Evolutionary conservation across 2,113 vertebrate species (phyloP).

Genomic region (Camelus bactrianus): DNA sequence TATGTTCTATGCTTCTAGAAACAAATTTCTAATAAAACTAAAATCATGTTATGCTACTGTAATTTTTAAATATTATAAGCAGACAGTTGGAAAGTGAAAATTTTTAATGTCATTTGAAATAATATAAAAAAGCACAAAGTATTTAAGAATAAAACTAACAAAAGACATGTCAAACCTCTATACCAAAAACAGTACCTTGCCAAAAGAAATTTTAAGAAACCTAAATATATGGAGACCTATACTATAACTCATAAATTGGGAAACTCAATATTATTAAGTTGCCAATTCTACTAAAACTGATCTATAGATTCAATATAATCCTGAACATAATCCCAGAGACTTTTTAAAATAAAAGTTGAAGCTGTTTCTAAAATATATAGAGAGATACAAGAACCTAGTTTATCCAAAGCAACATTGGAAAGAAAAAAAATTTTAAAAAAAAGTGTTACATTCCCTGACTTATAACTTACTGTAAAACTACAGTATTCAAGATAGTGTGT

Average conservation of each 20-base stretch:
- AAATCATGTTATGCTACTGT: not conserved
- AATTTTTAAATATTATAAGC: not conserved
- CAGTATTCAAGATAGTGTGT: not conserved
- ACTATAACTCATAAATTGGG: too few species aligned
- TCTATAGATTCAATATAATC: too few species aligned
- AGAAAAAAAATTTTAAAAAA: not conserved
- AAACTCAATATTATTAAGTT: too few species aligned
- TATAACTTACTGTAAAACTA: not conserved
- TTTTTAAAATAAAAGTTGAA: not conserved
- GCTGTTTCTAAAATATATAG: not conserved
- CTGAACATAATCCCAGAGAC: not conserved
- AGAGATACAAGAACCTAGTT: not conserved
- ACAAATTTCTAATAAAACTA: constrained; percentile 5
- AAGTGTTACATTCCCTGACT: not conserved
- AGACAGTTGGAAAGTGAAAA: not conserved
- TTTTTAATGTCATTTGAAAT: not conserved
- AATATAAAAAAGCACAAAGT: not conserved
- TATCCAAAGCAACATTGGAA: not conserved
- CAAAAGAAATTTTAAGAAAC: not conserved
- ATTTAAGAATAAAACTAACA: not conserved
- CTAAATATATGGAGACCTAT: too few species aligned
- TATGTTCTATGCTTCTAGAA: not conserved
- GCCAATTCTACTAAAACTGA: too few species aligned
- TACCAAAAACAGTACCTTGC: not conserved
- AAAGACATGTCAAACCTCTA: not conserved